phyloP scores from a whole-genome alignment of 2,888 invertebrate genomes.

The Apodemia zela region DNA sequence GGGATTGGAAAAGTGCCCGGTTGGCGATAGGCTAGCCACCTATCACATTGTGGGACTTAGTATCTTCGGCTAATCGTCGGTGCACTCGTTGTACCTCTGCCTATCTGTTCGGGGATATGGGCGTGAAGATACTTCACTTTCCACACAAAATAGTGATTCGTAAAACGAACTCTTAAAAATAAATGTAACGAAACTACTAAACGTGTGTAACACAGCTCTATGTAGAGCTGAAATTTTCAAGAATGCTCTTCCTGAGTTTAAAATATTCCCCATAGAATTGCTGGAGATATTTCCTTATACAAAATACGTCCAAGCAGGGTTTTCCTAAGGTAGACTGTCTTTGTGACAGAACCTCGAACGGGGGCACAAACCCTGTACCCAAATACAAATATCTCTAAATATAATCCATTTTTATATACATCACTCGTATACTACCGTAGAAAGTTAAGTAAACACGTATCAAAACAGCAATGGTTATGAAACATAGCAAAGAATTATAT shows the following conservation, averaged over 20 bases:
- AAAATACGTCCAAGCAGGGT: slow-evolving; percentile 9
- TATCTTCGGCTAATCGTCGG: too few species aligned
- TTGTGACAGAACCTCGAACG: slow-evolving; percentile 57
- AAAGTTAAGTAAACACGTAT: not conserved
- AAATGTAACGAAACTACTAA: too few species aligned
- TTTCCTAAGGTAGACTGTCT: slow-evolving; percentile 14
- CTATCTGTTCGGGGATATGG: too few species aligned
- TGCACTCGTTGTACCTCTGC: too few species aligned
- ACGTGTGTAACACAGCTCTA: not conserved
- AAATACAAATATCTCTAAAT: slow-evolving; percentile 20
- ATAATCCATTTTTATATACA: slow-evolving; percentile 26
- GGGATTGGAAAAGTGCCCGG: too few species aligned
- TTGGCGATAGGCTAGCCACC: too few species aligned
- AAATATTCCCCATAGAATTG: slow-evolving; percentile 12
- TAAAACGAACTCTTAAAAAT: too few species aligned
- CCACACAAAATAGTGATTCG: too few species aligned
- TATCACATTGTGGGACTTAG: too few species aligned
- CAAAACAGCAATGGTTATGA: slow-evolving; percentile 41
- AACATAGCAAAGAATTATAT: slow-evolving; percentile 30
- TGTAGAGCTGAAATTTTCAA: not conserved
- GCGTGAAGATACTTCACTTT: too few species aligned
- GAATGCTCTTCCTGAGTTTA: not conserved
- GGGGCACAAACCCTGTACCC: slow-evolving; percentile 49
- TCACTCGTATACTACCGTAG: slow-evolving; percentile 18
- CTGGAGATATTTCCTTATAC: slow-evolving; percentile 8